Base-by-base conservation (phyloP, 2,888 invertebrate species). In the Xestia c-nigrum region DNA sequence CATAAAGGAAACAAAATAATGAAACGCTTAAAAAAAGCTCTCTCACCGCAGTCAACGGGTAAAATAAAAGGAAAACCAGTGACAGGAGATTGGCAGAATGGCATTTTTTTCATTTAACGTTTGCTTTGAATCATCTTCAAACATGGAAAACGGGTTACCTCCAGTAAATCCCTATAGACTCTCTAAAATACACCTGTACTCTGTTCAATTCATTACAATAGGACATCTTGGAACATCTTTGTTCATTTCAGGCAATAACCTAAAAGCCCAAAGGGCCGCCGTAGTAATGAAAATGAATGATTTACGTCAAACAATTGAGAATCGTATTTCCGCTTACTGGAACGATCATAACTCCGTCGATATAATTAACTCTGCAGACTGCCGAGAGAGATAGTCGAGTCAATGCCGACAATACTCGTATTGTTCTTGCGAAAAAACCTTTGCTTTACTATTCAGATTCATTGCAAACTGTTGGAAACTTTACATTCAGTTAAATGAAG, bases 341-440 rank as follows among this genome's bases (percentile, higher is more conserved):
- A 71, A 52, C 78, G 82, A 78, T 77, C 59, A 78, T 71, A 81
- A 85, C 74, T 70, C 68, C 67, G 72, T 84, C 78, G 74, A 85
- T 84, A 80, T 81, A 76, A 80, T 80, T 77, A 84, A 69, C 72
- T 81, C 46, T 78, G 78, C 66, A 46, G 83, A 76, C 84, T 80
- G 84, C 16, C 63, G 21, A 63, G 64, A 5, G 57, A 84, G 84
- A 84, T 84, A 81, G 70, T 72, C 74, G 63, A 80, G 55, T 77
- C 81, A 81, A 77, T 70, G 72, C 72, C 61, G 76, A 80, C 72
- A 84, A 66, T 74, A 59, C 72, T 52, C 24, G 65, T 73, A 81
- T 84, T 84, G 81, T 84, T 84, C 77, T 74, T 50, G 57, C 19
- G 69, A 81, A 84, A 83, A 84, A 84, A 77, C 55, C 77, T 81